Evolutionary conservation across 2,113 vertebrate species (phyloP), one percentile per base, ranked within the genome.

Genomic region (Notiomystis cincta): DNA sequence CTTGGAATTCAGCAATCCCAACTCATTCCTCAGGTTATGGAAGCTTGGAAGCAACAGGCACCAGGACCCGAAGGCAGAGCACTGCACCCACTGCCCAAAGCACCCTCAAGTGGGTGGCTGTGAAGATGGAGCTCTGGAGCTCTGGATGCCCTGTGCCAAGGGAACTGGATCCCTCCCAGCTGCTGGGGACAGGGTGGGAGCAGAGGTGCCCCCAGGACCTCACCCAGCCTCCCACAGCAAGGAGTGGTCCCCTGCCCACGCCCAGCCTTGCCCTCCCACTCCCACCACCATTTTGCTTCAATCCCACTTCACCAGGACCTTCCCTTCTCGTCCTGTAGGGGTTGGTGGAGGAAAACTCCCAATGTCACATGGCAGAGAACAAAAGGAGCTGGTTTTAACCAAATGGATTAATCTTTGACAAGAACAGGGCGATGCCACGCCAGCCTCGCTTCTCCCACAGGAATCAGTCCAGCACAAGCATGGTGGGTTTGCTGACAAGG

Each of bases 371-470:
- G 67, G 83, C 1, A 3, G 87, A 89, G 91, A 83, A 89, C 89
- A 93, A 91, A 87, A 84, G 90, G 80, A 83, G 31, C 15, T 65
- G 42, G 22, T 86, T 86, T n/a, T 13, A 31, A 76, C 35, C 4
- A 1, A 53, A 19, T 2, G 62, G 66, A 25, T 58, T 48, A 0
- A 0, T 33, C 75, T 64, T 21, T 0, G 2, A 50, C 2, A 3
- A 38, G 56, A 53, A 15, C 30, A 13, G 35, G 38, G 84, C 0
- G 0, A 50, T 19, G 44, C 48, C 42, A 8, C 6, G 0, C 25
- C 85, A 23, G n/a, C 50, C 40, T 81, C 2, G 0, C 30, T 71
- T 75, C 44, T 79, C 73, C 70, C 56, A 3, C 7, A 4, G 65
- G 50, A 62, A 50, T 38, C 67, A 53, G 54, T 22, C 50, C 4